phyloP scores from a whole-genome alignment of 2,113 vertebrate genomes.

The Xiphophorus hellerii region DNA sequence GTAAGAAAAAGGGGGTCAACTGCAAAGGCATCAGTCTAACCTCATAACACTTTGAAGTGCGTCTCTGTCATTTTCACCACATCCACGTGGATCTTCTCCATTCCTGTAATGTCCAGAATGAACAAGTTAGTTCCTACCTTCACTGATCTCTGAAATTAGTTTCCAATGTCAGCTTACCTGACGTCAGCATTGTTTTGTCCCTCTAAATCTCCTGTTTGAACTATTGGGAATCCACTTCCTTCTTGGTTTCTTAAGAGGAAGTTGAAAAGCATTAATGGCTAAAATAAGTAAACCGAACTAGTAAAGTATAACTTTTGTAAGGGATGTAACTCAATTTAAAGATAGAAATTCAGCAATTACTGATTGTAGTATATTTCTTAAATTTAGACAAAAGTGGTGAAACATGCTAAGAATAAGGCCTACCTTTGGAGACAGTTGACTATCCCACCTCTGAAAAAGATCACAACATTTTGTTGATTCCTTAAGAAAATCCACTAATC shows the following conservation, averaged over 20 bases:
- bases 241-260: not conserved
- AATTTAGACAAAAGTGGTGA: not conserved
- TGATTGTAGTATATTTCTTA: not conserved
- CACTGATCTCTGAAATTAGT: not conserved
- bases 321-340: not conserved
- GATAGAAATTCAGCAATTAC: not conserved
- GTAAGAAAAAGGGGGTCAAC: not conserved
- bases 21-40: slow-evolving; percentile 26
- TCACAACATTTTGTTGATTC: not conserved
- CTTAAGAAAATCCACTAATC: not conserved
- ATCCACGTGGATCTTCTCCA: not conserved
- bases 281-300: not conserved
- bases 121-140: not conserved
- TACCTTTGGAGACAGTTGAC: not conserved
- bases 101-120: slow-evolving; percentile 7
- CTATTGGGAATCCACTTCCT: not conserved
- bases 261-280: not conserved
- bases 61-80: not conserved
- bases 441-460: not conserved
- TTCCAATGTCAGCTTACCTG: not conserved
- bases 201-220: not conserved
- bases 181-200: not conserved
- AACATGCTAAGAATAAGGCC: slow-evolving; percentile 3
- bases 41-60: not conserved
- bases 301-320: not conserved